A percentile compares a stretch with the other conserved stretches of the same genome.
Conservation (phyloP, 1,140 invertebrate genomes). For the Tribolium castaneum region DNA sequence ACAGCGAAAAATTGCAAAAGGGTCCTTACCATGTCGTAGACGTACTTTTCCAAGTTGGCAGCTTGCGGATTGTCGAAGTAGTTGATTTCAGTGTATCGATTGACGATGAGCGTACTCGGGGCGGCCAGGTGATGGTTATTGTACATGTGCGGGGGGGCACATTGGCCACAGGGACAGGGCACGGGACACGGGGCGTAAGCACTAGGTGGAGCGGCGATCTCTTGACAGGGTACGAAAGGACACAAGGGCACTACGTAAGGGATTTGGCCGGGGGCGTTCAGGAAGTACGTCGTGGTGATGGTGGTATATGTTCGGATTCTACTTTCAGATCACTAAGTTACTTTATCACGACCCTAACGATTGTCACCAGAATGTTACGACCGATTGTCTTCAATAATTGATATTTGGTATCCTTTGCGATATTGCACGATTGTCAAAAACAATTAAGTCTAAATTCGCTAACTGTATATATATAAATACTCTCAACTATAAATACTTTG, state of each 20-base stretch:
- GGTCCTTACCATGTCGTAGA: constrained; percentile 61
- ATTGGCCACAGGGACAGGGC: constrained; percentile 62
- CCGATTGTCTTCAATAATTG: constrained; percentile 51
- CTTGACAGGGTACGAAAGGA: constrained; percentile 60
- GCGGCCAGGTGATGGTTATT: constrained; percentile 55
- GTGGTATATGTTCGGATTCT: constrained; percentile 41
- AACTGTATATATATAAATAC: constrained; percentile 31
- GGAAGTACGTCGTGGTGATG: constrained; percentile 63
- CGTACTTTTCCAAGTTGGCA: constrained; percentile 56
- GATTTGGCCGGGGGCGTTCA: constrained; percentile 62
- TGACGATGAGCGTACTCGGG: constrained; percentile 63
- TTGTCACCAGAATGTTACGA: background rate
- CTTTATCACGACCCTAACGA: constrained; percentile 18
- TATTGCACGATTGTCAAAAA: constrained; percentile 60
- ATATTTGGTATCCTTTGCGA: constrained; percentile 53
- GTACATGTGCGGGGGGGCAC: constrained; percentile 60
- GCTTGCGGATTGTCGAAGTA: constrained; percentile 61
- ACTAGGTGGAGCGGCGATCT: constrained; percentile 52
- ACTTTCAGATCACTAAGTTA: background rate
- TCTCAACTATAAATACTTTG: constrained; percentile 40
- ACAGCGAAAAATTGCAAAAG: constrained; percentile 13
- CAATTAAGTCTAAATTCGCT: background rate
- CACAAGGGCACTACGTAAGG: constrained; percentile 64
- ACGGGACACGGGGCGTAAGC: constrained; percentile 48
- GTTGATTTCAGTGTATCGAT: constrained; percentile 64